Evolutionary conservation across 2,888 invertebrate genomes (phyloP).

Genomic region (Stenchaetothrips biformis): DNA sequence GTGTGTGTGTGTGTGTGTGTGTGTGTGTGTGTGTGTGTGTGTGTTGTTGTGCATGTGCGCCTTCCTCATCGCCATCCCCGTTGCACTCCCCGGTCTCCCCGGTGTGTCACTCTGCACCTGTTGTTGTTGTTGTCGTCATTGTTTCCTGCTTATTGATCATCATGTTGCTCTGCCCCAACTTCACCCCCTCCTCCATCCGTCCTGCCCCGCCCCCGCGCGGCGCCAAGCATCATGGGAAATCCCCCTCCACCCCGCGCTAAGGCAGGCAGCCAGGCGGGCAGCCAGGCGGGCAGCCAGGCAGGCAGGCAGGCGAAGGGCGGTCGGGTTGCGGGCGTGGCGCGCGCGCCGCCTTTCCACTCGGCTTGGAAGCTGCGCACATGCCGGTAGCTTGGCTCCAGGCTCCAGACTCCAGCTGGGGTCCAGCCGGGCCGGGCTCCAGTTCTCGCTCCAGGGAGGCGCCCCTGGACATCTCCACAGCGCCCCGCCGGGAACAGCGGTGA

Average conservation of each 20-base stretch:
- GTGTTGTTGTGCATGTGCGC: too few relatives aligned
- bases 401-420: not conserved
- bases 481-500: too few relatives aligned
- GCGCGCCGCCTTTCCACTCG: not conserved
- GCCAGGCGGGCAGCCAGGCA: too few relatives aligned
- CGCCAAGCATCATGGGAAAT: conserved; percentile 40
- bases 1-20: too few relatives aligned
- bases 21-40: too few relatives aligned
- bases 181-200: conserved; percentile 27
- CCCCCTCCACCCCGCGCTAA: not conserved
- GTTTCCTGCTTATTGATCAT: conserved; percentile 34
- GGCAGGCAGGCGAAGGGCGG: not conserved
- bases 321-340: not conserved
- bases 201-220: conserved; percentile 25
- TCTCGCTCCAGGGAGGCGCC: not conserved
- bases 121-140: not conserved
- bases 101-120: not conserved
- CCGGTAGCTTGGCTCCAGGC: not conserved
- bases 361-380: not conserved
- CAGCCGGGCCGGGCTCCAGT: too few relatives aligned
- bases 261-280: too few relatives aligned
- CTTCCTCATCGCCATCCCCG: not conserved
- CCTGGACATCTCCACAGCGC: not conserved
- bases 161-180: conserved; percentile 31
- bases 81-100: not conserved